Evolutionary conservation across 2,797 vertebrate genomes (phyloP), one percentile per base, ranked within the genome.

Genomic region (Yasuhikotakia modesta): DNA sequence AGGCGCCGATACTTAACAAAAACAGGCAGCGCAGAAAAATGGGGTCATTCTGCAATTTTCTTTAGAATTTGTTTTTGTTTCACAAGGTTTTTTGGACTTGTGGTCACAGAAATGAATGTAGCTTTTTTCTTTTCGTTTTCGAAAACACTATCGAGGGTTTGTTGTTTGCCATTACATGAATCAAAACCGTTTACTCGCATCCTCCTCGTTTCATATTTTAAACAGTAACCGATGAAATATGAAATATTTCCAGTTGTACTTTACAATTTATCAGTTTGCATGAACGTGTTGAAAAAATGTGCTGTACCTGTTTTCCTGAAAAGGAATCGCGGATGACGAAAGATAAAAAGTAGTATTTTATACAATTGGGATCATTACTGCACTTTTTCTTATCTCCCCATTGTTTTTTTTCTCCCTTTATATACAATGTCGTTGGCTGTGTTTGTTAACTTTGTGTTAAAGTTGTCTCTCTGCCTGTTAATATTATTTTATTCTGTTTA

Each of bases 31-130:
- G 72, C 86, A 78, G 89, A 90, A 93, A n/a, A n/a, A n/a, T n/a
- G n/a, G n/a, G n/a, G 91, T 95, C 94, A 92, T 92, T 90, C 87
- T 86, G 92, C 93, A 94, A 94, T 92, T 92, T 90, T 88, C 92
- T 93, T 73, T 61, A 46, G 12, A 60, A 58, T 63, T 14, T 48
- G n/a, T 45, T 60, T 61, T 53, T 19, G 6, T 43, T 43, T 65
- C 1, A 65, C 16, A 35, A 64, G 16, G 30, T 90, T 89, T 60
- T 80, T 65, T 73, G 93, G 92, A 95, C 91, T 92, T 77, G 91
- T 93, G 88, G 90, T 94, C 89, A 88, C 94, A 95, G 94, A 93
- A 92, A 93, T 95, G 95, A 96, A 96, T 96, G 91, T 95, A 94
- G 92, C n/a, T n/a, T n/a, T 92, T 92, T 27, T 67, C 80, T 88